Evolutionary conservation across 2,888 invertebrate genomes (phyloP), one percentile per base, ranked within the genome.

Genomic region (Lutraria lutraria): DNA sequence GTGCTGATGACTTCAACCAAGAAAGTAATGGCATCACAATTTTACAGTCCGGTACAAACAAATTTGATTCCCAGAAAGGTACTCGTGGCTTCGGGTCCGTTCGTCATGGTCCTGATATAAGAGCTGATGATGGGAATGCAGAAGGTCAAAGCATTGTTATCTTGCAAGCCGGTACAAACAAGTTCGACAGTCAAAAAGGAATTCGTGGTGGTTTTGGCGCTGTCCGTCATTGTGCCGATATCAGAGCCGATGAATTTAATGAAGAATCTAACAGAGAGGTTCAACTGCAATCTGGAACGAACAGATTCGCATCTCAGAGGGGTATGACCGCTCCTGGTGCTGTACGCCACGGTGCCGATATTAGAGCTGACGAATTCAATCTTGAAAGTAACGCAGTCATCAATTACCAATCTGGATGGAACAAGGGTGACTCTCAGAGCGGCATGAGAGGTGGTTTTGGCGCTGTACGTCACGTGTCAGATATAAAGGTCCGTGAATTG

Each of bases 91-190:
- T 95, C 92, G 96, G 96, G 19, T 92, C 94, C 10, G 92, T 93
- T 0, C 92, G 96, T 43, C 96, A 96, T 91, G 96, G 96, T 63
- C 93, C 96, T 81, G 96, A 96, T 91, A 96, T 96, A 88, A 86
- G 95, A 16, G 95, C 95, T 56, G 96, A 96, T 83, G 95, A 96
- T 34, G 90, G 93, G 84, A 85, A 91, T 52, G 93, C 93, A 83
- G 95, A 94, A 52, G 95, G 96, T 52, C 94, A 95, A 29, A 94
- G 94, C 3, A 88, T 95, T 15, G 95, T 96, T 56, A 95, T 96
- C 56, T 93, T 96, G 3, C 96, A 96, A 89, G 94, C 95, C 31
- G 96, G 96, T 34, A 95, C 94, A 53, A 96, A 96, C 93, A 95
- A 96, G 89, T 94, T 94, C 43, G 96, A 96, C 43, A 93, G 93